Conservation (phyloP, 2,888 invertebrate genomes). For the Agriopis marginaria region DNA sequence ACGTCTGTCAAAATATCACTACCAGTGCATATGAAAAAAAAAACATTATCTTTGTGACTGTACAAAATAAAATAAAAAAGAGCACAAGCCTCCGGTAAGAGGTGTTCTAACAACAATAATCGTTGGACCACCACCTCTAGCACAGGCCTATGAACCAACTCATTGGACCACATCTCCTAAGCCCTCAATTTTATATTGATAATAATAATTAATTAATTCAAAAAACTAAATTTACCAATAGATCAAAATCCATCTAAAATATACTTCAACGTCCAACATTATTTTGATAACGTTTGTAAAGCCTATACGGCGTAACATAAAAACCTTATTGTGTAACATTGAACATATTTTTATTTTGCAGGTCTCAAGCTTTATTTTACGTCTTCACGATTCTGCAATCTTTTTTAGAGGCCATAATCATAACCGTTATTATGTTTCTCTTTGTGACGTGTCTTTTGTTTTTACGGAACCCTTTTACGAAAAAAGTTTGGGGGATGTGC, state of each 20-base stretch:
- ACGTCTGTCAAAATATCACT: too few relatives aligned
- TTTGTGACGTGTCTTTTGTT: slow-evolving; percentile 40
- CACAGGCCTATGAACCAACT: too few relatives aligned
- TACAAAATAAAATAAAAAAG: too few relatives aligned
- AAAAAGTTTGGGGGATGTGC: slow-evolving; percentile 15
- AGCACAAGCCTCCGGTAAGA: too few relatives aligned
- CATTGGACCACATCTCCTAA: too few relatives aligned
- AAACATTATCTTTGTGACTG: too few relatives aligned
- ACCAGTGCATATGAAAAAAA: too few relatives aligned
- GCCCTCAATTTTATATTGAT: too few relatives aligned
- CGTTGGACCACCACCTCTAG: too few relatives aligned
- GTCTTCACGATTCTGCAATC: slow-evolving; percentile 47
- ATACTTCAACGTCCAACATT: neutral
- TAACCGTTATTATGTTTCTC: slow-evolving; percentile 46
- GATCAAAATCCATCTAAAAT: neutral
- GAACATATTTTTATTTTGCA: slow-evolving; percentile 46
- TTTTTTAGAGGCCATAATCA: slow-evolving; percentile 49
- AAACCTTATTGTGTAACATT: slow-evolving; percentile 39
- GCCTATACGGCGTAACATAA: slow-evolving; percentile 32
- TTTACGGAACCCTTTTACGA: slow-evolving; percentile 39
- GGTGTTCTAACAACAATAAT: too few relatives aligned
- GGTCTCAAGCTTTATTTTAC: slow-evolving; percentile 44
- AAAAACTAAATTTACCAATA: neutral
- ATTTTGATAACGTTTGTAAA: slow-evolving; percentile 28
- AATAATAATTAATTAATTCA: too few relatives aligned